These are phyloP conservation scores for Pongo pygmaeus DNA, from an alignment of 2,113 vertebrate species.

Conservation along the genomic window DNA sequence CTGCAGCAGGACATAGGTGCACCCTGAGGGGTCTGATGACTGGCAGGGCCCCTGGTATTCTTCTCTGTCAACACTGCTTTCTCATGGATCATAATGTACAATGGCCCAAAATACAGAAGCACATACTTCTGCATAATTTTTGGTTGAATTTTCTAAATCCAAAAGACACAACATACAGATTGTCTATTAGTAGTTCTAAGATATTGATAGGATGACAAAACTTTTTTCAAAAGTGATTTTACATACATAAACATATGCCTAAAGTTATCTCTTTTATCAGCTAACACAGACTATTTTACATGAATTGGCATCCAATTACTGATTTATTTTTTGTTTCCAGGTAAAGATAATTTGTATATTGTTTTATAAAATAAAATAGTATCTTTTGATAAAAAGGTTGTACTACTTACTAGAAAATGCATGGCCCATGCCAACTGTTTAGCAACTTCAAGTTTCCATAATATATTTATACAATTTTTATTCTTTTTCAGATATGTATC, in stretches of 20 bases:
- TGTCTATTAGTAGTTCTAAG: background rate
- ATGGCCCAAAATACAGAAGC: background rate
- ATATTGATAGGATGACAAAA: background rate
- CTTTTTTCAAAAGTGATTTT: conserved; percentile 32
- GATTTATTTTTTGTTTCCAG: conserved; percentile 17
- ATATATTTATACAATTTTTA: conserved; percentile 93
- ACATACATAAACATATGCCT: background rate
- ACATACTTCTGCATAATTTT: background rate
- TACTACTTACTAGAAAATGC: conserved; percentile 94
- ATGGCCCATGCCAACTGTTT: conserved; percentile 98
- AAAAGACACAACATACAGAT: background rate
- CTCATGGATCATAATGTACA: background rate
- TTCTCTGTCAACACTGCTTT: background rate
- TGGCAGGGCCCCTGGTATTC: background rate
- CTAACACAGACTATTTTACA: conserved; percentile 28
- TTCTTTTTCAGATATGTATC: conserved; percentile 97
- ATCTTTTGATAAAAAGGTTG: conserved; percentile 28
- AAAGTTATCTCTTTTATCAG: background rate
- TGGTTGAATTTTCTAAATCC: conserved; percentile 18
- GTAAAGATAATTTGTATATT: conserved; percentile 34
- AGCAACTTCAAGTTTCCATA: conserved; percentile 98
- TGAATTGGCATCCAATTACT: background rate
- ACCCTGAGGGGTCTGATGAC: background rate
- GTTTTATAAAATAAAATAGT: background rate
- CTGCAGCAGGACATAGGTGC: background rate